Base-by-base conservation (phyloP, 2,888 invertebrate species). In the Rugalucina vietnamica region DNA sequence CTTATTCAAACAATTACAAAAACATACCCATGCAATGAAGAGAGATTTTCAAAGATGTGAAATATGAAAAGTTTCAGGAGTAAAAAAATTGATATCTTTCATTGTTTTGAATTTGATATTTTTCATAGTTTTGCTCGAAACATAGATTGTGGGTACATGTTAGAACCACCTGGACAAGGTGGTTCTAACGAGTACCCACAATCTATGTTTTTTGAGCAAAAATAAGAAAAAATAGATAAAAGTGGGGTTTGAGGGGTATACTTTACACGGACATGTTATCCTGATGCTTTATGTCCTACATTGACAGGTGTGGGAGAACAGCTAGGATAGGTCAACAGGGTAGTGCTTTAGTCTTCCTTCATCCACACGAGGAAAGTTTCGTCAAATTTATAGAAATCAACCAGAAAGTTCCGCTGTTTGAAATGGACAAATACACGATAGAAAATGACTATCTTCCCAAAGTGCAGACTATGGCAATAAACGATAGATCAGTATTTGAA, bases 161-260 rank as follows among this genome's bases (percentile, higher is more conserved):
- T n/a, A n/a, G n/a, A n/a, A n/a, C n/a, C n/a, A n/a, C n/a, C n/a
- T n/a, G n/a, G n/a, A n/a, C n/a, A n/a, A n/a, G n/a, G n/a, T n/a
- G n/a, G n/a, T n/a, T n/a, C n/a, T n/a, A n/a, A n/a, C n/a, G n/a
- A n/a, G n/a, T n/a, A n/a, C n/a, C n/a, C n/a, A n/a, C n/a, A n/a
- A n/a, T n/a, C n/a, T n/a, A n/a, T n/a, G n/a, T n/a, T n/a, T n/a
- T n/a, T n/a, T n/a, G n/a, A n/a, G n/a, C n/a, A n/a, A n/a, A n/a
- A n/a, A n/a, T n/a, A n/a, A n/a, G n/a, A n/a, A n/a, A n/a, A n/a
- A n/a, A n/a, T n/a, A n/a, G n/a, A n/a, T n/a, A n/a, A n/a, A n/a
- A n/a, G n/a, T n/a, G n/a, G n/a, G n/a, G 97, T 99, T 93, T 99
- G 99, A 99, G 99, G 99, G 1, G 96, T 99, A 18, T 99, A 99